Conservation (phyloP, 2,888 invertebrate species). For the Bellardia pandia region DNA sequence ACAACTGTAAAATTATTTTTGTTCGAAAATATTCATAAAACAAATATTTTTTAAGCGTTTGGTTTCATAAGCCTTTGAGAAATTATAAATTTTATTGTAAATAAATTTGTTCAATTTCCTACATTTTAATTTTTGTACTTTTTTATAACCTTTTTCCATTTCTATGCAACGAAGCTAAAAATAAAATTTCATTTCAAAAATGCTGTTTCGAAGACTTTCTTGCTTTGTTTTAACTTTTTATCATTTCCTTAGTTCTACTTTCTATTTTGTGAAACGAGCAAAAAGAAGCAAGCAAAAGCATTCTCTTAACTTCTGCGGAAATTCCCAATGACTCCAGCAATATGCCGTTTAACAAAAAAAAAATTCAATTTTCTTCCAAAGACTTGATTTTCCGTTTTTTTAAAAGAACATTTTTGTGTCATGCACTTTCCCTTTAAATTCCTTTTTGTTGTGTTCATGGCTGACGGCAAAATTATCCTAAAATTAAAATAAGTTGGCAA, state of each 20-base stretch:
- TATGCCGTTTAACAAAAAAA: not conserved
- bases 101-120: too few relatives aligned
- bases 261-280: not conserved
- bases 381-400: not conserved
- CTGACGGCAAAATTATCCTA: not conserved
- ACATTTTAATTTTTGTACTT: too few relatives aligned
- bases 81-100: too few relatives aligned
- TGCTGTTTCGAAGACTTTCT: not conserved
- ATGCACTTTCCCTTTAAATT: not conserved
- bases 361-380: not conserved
- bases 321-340: constrained; percentile 10
- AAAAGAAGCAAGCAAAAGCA: not conserved
- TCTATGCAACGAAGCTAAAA: too few relatives aligned
- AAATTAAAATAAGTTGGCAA: too few relatives aligned
- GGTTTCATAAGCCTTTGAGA: too few relatives aligned
- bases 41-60: too few relatives aligned
- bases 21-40: too few relatives aligned
- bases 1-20: too few relatives aligned
- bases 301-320: constrained; percentile 7
- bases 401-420: not conserved
- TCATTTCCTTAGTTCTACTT: not conserved
- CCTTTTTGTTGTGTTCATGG: not conserved
- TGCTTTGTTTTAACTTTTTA: not conserved
- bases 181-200: not conserved
- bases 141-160: too few relatives aligned